These are phyloP conservation scores for Liposcelis brunnea DNA, from an alignment of 2,888 invertebrate species.

Conservation along the genomic window DNA sequence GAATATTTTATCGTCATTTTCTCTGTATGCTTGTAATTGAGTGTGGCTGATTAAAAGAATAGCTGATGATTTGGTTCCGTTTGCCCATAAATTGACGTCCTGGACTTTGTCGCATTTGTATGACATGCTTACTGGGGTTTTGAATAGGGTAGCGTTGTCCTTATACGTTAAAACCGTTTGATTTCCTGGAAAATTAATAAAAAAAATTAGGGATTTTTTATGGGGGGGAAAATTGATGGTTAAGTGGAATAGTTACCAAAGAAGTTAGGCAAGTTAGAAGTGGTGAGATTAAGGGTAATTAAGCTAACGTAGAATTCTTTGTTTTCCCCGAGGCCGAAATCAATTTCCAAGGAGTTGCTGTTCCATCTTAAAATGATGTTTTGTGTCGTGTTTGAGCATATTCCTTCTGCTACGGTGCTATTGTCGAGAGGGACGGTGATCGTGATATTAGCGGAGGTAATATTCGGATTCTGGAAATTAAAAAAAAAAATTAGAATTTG, in stretches of 20 bases:
- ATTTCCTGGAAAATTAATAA: conserved; percentile 19
- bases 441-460: conserved; percentile 19
- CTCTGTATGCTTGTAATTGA: conserved; percentile 58
- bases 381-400: conserved; percentile 25
- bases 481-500: conserved; percentile 17
- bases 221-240: not conserved
- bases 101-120: conserved; percentile 51
- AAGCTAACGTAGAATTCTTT: conserved; percentile 22
- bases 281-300: conserved; percentile 21
- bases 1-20: conserved; percentile 34
- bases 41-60: conserved; percentile 39
- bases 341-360: conserved; percentile 24
- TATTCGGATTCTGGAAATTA: conserved; percentile 19
- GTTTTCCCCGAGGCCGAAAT: conserved; percentile 28
- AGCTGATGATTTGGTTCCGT: conserved; percentile 25
- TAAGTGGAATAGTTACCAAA: conserved; percentile 16
- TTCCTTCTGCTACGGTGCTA: conserved; percentile 24
- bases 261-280: conserved; percentile 24
- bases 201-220: conserved; percentile 9
- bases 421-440: conserved; percentile 30
- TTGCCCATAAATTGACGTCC: conserved; percentile 26
- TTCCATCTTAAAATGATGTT: conserved; percentile 28
- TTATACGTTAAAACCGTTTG: conserved; percentile 32
- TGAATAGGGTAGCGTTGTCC: conserved; percentile 30
- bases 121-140: conserved; percentile 43